Conservation (phyloP, 2,797 vertebrate genomes). For the Manis javanica region DNA sequence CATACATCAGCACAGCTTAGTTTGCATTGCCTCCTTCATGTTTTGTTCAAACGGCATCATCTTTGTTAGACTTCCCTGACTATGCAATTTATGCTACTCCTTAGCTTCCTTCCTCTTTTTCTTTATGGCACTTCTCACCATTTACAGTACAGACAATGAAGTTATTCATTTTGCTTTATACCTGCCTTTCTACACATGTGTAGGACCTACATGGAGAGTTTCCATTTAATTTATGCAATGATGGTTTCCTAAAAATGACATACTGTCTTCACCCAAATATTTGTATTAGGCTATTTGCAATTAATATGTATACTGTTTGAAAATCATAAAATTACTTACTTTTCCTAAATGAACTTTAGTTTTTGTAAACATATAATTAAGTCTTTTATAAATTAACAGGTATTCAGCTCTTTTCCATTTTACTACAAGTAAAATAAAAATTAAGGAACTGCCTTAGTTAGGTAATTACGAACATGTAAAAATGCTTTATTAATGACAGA, state of each 20-base stretch:
- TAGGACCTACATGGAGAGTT: neutral
- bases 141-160: neutral
- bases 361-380: neutral
- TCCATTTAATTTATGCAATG: neutral
- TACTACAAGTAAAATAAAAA: neutral
- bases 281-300: neutral
- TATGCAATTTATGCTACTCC: neutral
- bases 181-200: neutral
- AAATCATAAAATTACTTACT: neutral
- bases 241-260: neutral
- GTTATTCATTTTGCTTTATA: neutral
- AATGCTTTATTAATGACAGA: neutral
- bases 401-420: neutral
- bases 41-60: neutral
- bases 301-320: neutral
- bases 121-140: neutral
- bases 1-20: neutral
- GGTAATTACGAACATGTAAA: neutral
- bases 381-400: neutral
- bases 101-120: neutral
- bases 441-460: neutral
- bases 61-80: neutral
- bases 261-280: neutral
- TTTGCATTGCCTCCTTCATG: neutral
- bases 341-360: neutral